Base-by-base conservation (phyloP, 2,797 vertebrate genomes). In the Anabacerthia variegaticeps region DNA sequence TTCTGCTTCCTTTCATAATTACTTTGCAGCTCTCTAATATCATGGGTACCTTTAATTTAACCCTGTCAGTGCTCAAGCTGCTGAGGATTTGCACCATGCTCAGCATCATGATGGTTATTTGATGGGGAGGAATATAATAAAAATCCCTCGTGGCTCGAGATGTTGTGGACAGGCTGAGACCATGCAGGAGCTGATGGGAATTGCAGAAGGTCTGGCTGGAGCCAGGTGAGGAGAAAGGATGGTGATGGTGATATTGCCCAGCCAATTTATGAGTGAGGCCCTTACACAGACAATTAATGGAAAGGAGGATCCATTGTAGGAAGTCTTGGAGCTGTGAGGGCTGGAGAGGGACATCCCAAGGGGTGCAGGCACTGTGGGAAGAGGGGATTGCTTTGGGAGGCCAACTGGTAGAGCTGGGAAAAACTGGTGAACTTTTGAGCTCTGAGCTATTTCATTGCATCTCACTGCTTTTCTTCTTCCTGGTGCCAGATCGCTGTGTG, bases 1-100 rank as follows among this genome's bases (percentile, higher is more conserved):
- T 95, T 95, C 87, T 94, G 81, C 89, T 85, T 76, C 86, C 93
- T 94, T 93, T 91, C 75, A 71, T 92, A 89, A 92, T 93, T 92
- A 89, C 84, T 90, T 91, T 80, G 89, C 92, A 90, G 91, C 61
- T 92, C 77, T 92, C 65, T 84, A 80, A 75, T 56, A 74, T 54
- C 77, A 28, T 0, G 52, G 77, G 92, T 91, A 67, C 94, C 93
- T 97, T 95, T 92, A 90, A 94, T 93, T 94, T 96, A 95, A 95
- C 89, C 76, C 91, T 66, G 43, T 62, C 65, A 26, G 36, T 37
- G 80, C 92, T 82, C 69, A 63, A 37, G 58, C 56, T 68, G 88
- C 68, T 78, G 54, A 34, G 58, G 49, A 54, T 94, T 90, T 77
- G 76, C 52, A 69, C 30, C 17, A 11, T 76, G 63, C 73, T 92